Percentiles rank a stretch among this genome's conserved stretches.
phyloP scores from a whole-genome alignment of 2,113 vertebrate species.

The Eulacestoma nigropectus region DNA sequence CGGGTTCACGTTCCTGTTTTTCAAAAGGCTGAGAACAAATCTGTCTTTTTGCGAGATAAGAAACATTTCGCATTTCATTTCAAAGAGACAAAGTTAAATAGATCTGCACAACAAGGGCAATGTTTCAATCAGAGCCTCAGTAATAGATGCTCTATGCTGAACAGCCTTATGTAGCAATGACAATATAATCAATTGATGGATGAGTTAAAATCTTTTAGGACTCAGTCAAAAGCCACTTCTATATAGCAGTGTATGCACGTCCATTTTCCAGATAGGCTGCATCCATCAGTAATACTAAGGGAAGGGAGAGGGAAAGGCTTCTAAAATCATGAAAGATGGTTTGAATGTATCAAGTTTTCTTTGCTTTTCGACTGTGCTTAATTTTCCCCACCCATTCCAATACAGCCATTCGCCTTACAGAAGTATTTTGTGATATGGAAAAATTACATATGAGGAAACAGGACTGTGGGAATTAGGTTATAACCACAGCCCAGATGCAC shows the following conservation, averaged over 20 bases:
- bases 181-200: constrained; percentile 58
- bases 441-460: neutral
- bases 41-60: constrained; percentile 12
- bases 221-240: constrained; percentile 29
- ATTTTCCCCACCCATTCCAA: neutral
- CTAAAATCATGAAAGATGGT: constrained; percentile 3
- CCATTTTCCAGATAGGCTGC: constrained; percentile 28
- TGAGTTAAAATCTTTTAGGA: constrained; percentile 53
- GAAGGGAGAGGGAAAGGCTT: neutral
- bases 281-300: neutral
- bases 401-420: neutral
- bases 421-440: neutral
- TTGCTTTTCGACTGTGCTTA: neutral
- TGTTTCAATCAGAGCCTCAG: constrained; percentile 25
- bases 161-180: constrained; percentile 33
- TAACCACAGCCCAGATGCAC: neutral
- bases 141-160: constrained; percentile 27
- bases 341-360: neutral
- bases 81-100: constrained; percentile 42
- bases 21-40: neutral
- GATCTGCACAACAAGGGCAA: neutral
- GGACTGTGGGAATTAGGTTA: neutral
- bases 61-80: constrained; percentile 27
- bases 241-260: neutral
- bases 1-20: neutral